Evolutionary conservation across 2,888 invertebrate genomes (phyloP), one percentile per base, ranked within the genome.

Genomic region (Tipula confusa): DNA sequence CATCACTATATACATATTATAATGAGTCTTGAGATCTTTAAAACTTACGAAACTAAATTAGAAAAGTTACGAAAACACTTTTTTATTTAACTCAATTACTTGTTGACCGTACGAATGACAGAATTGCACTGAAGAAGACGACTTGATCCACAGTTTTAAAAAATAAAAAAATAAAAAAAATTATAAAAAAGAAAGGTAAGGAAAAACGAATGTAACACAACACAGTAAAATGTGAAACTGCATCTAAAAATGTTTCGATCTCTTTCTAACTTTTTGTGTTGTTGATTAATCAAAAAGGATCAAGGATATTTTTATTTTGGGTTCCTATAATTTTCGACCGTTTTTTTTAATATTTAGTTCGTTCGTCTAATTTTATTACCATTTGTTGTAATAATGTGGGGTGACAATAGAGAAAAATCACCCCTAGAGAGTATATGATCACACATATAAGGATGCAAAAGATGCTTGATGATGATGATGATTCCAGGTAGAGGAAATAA

Each of bases 91-190:
- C 31, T 81, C 29, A 31, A n/a, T 28, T 28, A 83, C 79, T 85
- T 85, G 85, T 84, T 86, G 85, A 85, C 85, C 85, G 85, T 85
- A 84, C 85, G 85, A 84, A 84, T 84, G 84, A 84, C 85, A 84
- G 83, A 85, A 84, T 84, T 83, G 85, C 83, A 86, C 86, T 86
- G 85, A 85, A 24, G 64, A 64, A 24, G 64, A 64, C 64, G 64
- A 24, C 18, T 64, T 64, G 64, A 64, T 64, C 64, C 64, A 9
- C 9, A 64, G 64, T 64, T 64, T 38, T 38, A 11, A n/a, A n/a
- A n/a, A n/a, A n/a, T 43, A 43, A 64, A 24, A 64, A 64, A 18
- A 24, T 80, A 80, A 13, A 80, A 79, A 29, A 79, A 29, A 4
- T 3, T 48, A 15, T 48, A 29, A 82, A 82, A 82, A 18, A 33